These are phyloP conservation scores for Hippocampus abdominalis DNA, from an alignment of 2,113 vertebrate species.

Conservation along the genomic window DNA sequence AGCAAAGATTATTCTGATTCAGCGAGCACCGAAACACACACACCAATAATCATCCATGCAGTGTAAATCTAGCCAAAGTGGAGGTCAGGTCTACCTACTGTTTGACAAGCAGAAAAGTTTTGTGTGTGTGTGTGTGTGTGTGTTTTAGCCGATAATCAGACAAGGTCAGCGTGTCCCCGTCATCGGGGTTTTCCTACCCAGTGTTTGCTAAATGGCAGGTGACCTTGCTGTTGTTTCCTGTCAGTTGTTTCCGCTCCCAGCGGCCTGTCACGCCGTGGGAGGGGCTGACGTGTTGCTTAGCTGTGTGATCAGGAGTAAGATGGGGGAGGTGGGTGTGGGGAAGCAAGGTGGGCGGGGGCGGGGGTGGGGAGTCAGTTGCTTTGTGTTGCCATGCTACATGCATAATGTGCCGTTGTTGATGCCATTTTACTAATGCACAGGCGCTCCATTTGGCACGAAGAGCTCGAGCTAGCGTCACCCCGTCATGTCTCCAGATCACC, in stretches of 20 bases:
- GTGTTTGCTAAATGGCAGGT: conserved; percentile 47
- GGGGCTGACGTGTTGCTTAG: conserved; percentile 35
- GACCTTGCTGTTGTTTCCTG: conserved; percentile 62
- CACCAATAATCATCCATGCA: background rate
- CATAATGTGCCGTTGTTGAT: conserved; percentile 38
- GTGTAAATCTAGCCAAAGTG: background rate
- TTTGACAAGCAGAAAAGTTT: conserved; percentile 46
- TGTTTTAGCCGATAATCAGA: conserved; percentile 60
- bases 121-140: conserved; percentile 9
- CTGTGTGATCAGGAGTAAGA: conserved; percentile 7
- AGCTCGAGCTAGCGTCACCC: background rate
- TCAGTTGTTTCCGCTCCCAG: conserved; percentile 35
- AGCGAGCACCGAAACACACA: too few relatives aligned
- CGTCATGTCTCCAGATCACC: conserved; percentile 8
- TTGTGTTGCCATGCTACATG: conserved; percentile 21
- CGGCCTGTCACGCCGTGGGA: conserved; percentile 10
- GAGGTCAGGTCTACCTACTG: conserved; percentile 24
- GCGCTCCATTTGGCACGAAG: background rate
- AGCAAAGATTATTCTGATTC: too few relatives aligned
- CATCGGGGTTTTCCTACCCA: conserved; percentile 48
- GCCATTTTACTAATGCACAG: conserved; percentile 27
- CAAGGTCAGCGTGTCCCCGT: conserved; percentile 52
- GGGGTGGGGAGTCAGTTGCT: background rate
- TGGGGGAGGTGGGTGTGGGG: background rate
- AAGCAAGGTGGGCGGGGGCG: background rate